Evolutionary conservation across 2,113 vertebrate species (phyloP).

Genomic region (Ptilorrhoa leucosticta): DNA sequence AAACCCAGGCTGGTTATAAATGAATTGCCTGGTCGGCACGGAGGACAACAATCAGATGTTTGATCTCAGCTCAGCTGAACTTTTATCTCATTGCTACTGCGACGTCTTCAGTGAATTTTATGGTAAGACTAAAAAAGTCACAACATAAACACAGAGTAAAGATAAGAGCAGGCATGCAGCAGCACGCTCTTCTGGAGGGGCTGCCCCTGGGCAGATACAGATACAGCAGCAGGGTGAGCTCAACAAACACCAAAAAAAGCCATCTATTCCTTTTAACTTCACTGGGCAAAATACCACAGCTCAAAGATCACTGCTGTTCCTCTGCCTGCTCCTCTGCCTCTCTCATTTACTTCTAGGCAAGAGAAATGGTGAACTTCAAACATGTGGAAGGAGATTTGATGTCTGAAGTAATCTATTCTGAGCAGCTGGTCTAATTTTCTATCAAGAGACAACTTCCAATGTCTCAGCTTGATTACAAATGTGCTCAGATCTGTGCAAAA

Average conservation of each 20-base stretch:
- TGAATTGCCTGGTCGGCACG: neutral
- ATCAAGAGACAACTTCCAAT: neutral
- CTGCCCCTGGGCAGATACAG: neutral
- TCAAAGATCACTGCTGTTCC: neutral
- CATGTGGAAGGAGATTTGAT: neutral
- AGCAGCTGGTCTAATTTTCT: constrained; percentile 8
- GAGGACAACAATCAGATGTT: neutral
- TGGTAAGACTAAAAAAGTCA: neutral
- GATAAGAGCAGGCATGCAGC: neutral
- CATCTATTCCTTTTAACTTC: neutral
- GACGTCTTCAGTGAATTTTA: neutral
- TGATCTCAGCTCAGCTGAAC: neutral
- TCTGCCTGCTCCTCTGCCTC: neutral
- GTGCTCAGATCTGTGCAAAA: neutral
- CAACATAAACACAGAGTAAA: neutral
- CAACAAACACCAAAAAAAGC: neutral
- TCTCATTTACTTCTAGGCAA: neutral
- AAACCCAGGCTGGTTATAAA: neutral
- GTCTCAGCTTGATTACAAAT: neutral
- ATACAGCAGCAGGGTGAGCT: neutral
- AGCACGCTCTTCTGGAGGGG: neutral
- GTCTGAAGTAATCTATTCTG: constrained; percentile 27
- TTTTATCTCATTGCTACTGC: neutral
- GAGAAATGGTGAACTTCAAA: neutral
- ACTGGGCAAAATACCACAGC: neutral